A percentile compares a stretch with the other conserved stretches of the same genome.
Conservation (phyloP, 2,797 vertebrate species). For the Pteropus rufus region DNA sequence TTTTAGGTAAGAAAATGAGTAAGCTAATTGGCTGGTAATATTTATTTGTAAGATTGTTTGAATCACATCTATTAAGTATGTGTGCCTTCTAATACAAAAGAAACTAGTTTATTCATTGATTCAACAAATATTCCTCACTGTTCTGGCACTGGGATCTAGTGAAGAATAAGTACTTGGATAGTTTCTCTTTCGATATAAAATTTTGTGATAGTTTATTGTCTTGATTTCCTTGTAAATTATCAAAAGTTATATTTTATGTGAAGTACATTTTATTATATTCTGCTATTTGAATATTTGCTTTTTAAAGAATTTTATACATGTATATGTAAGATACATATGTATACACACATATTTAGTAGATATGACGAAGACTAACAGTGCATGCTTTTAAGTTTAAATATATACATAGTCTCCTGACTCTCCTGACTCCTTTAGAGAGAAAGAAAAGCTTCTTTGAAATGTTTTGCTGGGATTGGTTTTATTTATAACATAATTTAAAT, state of each 20-base stretch:
- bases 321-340: not conserved
- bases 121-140: not conserved
- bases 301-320: not conserved
- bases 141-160: not conserved
- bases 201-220: not conserved
- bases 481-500: not conserved
- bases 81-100: not conserved
- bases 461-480: not conserved
- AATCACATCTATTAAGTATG: not conserved
- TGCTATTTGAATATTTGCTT: not conserved
- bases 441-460: constrained; percentile 4
- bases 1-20: not conserved
- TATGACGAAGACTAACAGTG: too few relatives aligned
- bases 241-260: not conserved
- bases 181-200: not conserved
- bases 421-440: not conserved
- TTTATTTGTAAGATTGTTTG: not conserved
- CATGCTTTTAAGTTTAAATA: not conserved
- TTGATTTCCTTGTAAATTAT: not conserved
- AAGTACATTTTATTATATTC: not conserved
- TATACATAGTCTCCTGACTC: not conserved
- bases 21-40: not conserved
- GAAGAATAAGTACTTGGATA: not conserved
- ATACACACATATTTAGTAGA: not conserved
- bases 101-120: not conserved